Percentiles rank a stretch among this genome's conserved stretches.
These are phyloP conservation scores for Hirudinaria manillensis DNA, from an alignment of 2,888 invertebrate genomes.

Conservation along the genomic window DNA sequence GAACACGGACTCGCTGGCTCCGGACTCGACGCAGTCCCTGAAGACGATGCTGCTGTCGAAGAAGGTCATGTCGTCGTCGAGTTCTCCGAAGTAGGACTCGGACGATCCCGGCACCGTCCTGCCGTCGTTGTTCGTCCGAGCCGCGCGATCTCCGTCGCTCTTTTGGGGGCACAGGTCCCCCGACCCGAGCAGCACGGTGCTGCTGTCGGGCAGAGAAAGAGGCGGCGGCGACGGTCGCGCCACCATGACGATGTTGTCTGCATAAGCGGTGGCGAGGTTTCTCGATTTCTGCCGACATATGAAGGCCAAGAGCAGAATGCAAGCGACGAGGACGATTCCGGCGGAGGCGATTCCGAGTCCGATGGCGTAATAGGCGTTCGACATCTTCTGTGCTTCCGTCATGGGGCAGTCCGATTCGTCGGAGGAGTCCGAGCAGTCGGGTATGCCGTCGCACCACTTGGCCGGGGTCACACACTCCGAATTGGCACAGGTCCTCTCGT, in stretches of 20 bases:
- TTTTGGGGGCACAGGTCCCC: neutral
- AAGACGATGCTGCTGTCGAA: neutral
- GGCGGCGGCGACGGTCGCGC: conserved; percentile 18
- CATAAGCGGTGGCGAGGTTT: conserved; percentile 41
- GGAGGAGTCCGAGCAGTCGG: conserved; percentile 46
- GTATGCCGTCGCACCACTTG: conserved; percentile 58
- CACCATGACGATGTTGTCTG: conserved; percentile 33
- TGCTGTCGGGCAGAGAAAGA: conserved; percentile 7
- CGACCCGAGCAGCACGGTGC: neutral
- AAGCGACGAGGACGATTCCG: conserved; percentile 58
- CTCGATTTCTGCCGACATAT: conserved; percentile 45
- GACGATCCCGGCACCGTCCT: neutral
- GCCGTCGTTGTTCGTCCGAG: neutral
- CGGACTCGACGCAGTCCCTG: neutral
- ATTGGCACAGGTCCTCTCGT: conserved; percentile 34
- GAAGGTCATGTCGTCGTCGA: neutral
- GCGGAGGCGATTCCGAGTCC: conserved; percentile 58
- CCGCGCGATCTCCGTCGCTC: neutral
- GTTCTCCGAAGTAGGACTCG: neutral
- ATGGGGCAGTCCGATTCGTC: conserved; percentile 43
- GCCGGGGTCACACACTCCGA: conserved; percentile 60
- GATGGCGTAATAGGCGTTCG: conserved; percentile 47
- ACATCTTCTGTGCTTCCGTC: conserved; percentile 36
- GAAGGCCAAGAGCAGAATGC: conserved; percentile 48
- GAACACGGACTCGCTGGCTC: conserved; percentile 24